Base-by-base conservation (phyloP, 2,113 vertebrate species). In the Phrynosoma platyrhinos region DNA sequence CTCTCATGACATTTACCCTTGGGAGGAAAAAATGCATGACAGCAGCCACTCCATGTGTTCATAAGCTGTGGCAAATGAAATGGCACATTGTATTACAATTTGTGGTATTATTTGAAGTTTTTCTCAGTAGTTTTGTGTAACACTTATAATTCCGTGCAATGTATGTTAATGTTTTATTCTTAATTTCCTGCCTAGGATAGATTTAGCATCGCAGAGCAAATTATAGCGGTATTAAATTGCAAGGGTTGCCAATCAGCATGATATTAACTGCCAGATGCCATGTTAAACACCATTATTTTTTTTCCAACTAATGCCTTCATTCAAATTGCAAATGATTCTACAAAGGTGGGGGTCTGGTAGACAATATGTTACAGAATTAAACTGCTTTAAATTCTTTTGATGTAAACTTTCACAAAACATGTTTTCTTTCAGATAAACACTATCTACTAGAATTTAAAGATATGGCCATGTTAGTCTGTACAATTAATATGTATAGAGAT, bases 291-390 rank as follows among this genome's bases (percentile, higher is more conserved):
- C 5, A 84, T 89, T 55, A 78, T 40, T 30, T 55, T 68, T n/a
- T 74, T 23, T 69, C 10, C 30, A 64, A 5, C 12, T 1, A 79
- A 16, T 78, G 27, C 0, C 58, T 32, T 68, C 79, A 9, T 69
- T 82, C 40, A 82, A 82, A 85, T 79, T n/a, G n/a, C 25, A 80
- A 25, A 14, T 68, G 40, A 23, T 90, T 82, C 88, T n/a, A 78
- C 23, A 36, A 69, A 84, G 25, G 53, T 82, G 32, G 55, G 14
- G 42, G 62, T 42, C 2, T 14, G 23, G 2, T 62, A 76, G n/a
- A 64, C 27, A 9, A 36, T 78, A 10, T 5, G 12, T 3, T 64
- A 9, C 16, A 75, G 40, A 84, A 30, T 2, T 0, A 0, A 66
- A 77, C 12, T 62, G 58, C 18, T 62, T 62, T 52, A 62, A n/a